These are phyloP conservation scores for Leptinotarsa lineolata DNA, from an alignment of 1,140 invertebrate species.

Conservation along the genomic window DNA sequence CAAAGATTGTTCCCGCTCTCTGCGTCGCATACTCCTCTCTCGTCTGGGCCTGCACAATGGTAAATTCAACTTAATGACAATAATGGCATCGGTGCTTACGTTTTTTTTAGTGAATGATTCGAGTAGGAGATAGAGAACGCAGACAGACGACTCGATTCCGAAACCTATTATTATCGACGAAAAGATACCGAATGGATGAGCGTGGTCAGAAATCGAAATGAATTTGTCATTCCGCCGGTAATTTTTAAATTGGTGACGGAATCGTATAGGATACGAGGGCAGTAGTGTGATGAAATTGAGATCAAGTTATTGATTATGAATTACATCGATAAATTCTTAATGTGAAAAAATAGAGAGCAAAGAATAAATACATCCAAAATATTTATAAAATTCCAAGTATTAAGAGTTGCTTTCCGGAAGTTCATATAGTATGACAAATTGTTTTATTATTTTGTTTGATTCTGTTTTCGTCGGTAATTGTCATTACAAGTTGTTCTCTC, in stretches of 20 bases:
- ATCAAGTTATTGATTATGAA: too few species aligned
- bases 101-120: slow-evolving; percentile 4
- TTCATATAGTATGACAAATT: too few species aligned
- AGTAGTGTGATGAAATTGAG: background rate
- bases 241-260: slow-evolving; percentile 30
- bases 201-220: slow-evolving; percentile 39
- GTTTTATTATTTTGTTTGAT: too few species aligned
- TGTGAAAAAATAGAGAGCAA: too few species aligned
- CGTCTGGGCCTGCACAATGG: slow-evolving; percentile 12
- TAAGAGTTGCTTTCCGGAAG: too few species aligned
- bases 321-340: too few species aligned
- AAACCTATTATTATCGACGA: slow-evolving; percentile 48
- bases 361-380: too few species aligned
- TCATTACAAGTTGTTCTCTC: too few species aligned
- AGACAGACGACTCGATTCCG: slow-evolving; percentile 31
- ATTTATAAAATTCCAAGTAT: too few species aligned
- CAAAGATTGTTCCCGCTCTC: slow-evolving; percentile 8
- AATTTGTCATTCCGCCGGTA: slow-evolving; percentile 43
- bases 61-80: slow-evolving; percentile 37
- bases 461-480: too few species aligned
- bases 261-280: slow-evolving; percentile 2
- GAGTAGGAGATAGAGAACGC: slow-evolving; percentile 8
- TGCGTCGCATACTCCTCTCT: background rate
- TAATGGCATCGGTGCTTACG: slow-evolving; percentile 27
- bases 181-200: slow-evolving; percentile 39